Evolutionary conservation across 2,888 invertebrate species (phyloP).

Genomic region (Octonoba sinensis): DNA sequence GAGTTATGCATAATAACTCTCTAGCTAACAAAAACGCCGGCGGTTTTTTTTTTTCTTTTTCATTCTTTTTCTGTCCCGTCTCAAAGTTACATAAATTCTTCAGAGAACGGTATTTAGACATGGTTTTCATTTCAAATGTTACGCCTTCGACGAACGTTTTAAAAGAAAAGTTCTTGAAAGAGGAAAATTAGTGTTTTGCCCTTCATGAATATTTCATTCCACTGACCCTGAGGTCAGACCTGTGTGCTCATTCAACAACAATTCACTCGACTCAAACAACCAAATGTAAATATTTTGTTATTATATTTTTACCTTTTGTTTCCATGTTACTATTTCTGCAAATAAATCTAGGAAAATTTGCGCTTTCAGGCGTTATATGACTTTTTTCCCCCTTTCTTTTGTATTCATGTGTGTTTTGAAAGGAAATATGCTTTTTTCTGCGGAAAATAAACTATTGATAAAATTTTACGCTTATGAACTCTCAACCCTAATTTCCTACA

Average conservation of each 20-base stretch:
- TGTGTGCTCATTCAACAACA: conserved; percentile 7
- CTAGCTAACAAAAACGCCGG: too few relatives aligned
- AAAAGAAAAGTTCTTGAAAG: neutral
- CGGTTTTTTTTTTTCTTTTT: too few relatives aligned
- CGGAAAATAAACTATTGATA: too few relatives aligned
- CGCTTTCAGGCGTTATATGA: conserved; percentile 4
- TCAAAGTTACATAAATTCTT: too few relatives aligned
- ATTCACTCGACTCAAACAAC: neutral
- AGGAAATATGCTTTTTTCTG: too few relatives aligned
- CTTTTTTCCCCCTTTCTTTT: conserved; percentile 14
- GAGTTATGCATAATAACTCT: too few relatives aligned
- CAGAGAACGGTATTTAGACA: too few relatives aligned
- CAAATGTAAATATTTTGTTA: conserved; percentile 6
- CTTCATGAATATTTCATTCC: conserved; percentile 52
- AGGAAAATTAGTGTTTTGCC: conserved; percentile 22
- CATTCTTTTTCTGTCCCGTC: too few relatives aligned
- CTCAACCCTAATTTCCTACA: too few relatives aligned
- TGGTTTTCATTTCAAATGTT: too few relatives aligned
- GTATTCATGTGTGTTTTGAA: too few relatives aligned
- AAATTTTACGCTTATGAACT: too few relatives aligned
- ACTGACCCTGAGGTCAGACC: conserved; percentile 30
- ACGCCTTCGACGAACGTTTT: neutral
- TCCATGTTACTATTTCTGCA: neutral
- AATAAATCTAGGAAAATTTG: neutral
- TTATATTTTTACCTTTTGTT: neutral